phyloP scores from a whole-genome alignment of 2,797 vertebrate genomes.

The Adelosebastes latens region DNA sequence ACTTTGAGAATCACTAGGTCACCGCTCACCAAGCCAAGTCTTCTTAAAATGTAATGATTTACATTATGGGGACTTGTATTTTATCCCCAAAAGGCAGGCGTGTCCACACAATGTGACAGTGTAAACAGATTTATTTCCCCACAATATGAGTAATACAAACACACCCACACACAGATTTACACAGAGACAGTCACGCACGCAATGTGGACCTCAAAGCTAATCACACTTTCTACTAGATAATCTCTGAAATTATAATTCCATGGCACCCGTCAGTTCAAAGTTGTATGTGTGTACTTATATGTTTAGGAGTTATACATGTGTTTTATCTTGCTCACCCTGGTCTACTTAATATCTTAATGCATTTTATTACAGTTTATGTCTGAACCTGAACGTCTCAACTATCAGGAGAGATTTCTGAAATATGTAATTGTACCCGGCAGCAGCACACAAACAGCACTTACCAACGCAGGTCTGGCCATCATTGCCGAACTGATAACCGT shows the following conservation, averaged over 20 bases:
- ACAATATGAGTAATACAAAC: neutral
- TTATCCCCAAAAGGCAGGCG: too few relatives aligned
- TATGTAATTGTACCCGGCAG: neutral
- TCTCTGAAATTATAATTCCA: constrained; percentile 10
- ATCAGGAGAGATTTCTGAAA: neutral
- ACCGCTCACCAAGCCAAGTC: too few relatives aligned
- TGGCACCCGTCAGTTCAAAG: neutral
- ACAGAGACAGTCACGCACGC: neutral
- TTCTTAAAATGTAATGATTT: neutral
- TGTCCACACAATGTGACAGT: too few relatives aligned
- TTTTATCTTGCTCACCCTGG: neutral
- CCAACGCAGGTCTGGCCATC: constrained; percentile 87
- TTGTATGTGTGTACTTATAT: neutral
- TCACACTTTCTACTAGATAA: constrained; percentile 12
- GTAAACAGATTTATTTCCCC: too few relatives aligned
- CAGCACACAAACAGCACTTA: constrained; percentile 73
- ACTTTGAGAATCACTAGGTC: too few relatives aligned
- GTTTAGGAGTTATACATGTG: neutral
- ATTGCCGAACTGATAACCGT: constrained; percentile 88
- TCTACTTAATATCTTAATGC: neutral
- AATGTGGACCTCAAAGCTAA: neutral
- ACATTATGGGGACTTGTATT: too few relatives aligned
- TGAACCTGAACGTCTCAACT: constrained; percentile 1
- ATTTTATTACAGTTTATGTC: constrained; percentile 26
- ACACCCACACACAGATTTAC: neutral